Conservation (phyloP, 92 coral and sea anemone genomes). For the Phenganax stokvisi region DNA sequence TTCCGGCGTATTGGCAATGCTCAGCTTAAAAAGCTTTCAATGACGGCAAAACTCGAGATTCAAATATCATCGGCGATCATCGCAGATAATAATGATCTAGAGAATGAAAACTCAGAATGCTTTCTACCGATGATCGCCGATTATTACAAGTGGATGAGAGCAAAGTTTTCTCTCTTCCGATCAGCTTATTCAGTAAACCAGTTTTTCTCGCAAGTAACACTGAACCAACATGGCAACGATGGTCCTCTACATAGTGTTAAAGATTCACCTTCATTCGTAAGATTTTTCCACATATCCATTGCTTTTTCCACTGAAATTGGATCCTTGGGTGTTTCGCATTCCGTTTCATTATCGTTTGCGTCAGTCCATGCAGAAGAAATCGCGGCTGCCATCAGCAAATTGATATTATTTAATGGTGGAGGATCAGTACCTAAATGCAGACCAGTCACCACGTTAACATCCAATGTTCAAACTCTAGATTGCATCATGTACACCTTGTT, state of each 20-base stretch:
- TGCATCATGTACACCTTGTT: not conserved
- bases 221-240: not conserved
- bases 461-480: not conserved
- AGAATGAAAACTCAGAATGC: no score
- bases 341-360: conserved; percentile 48
- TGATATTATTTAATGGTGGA: conserved; percentile 56
- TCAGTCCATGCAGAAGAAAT: conserved; percentile 72
- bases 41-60: no score
- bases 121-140: no score
- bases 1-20: no score
- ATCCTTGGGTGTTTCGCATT: conserved; percentile 50
- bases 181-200: no score
- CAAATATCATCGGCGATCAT: no score
- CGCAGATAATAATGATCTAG: no score
- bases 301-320: conserved; percentile 66
- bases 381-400: conserved; percentile 85
- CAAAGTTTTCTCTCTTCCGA: no score
- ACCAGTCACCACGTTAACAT: not conserved
- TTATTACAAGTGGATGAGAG: no score
- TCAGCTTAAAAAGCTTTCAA: no score
- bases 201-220: no score
- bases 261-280: conserved; percentile 50
- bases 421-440: conserved; percentile 11
- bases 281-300: conserved; percentile 77
- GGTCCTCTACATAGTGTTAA: not conserved